Percentiles rank a stretch among this genome's conserved stretches.
Conservation (phyloP, 2,797 vertebrate species). For the Fratercula arctica region DNA sequence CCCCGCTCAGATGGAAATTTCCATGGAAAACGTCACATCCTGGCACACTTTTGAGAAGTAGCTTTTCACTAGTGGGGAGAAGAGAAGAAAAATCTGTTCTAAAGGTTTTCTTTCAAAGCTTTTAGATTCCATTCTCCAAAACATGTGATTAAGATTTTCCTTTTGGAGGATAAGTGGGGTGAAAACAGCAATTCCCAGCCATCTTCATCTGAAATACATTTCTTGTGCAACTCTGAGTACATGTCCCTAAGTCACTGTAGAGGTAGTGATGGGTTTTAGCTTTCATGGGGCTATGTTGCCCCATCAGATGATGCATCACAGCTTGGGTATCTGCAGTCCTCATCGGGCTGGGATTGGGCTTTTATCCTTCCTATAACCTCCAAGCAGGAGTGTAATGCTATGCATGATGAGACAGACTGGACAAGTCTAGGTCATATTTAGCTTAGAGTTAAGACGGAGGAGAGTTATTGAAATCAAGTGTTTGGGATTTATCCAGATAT, state of each 20-base stretch:
- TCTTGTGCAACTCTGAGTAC: not conserved
- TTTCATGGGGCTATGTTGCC: not conserved
- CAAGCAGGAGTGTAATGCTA: not conserved
- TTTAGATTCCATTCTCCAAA: not conserved
- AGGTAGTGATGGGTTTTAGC: not conserved
- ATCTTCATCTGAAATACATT: not conserved
- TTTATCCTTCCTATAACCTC: not conserved
- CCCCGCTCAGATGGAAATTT: not conserved
- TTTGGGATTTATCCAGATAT: not conserved
- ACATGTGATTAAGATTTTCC: not conserved
- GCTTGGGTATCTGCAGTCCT: not conserved
- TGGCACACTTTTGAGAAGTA: not conserved
- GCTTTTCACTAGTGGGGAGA: not conserved
- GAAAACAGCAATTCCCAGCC: not conserved
- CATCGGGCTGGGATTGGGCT: not conserved
- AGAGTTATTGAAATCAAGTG: not conserved
- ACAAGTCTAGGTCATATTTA: not conserved
- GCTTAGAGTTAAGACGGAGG: not conserved
- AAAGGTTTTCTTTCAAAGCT: not conserved
- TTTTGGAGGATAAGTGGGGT: not conserved
- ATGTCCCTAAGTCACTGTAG: not conserved
- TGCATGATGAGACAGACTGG: not conserved
- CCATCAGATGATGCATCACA: not conserved
- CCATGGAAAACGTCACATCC: not conserved
- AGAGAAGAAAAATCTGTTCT: not conserved